phyloP scores from a whole-genome alignment of 2,888 invertebrate genomes.

The Thysanoteuthis rhombus region DNA sequence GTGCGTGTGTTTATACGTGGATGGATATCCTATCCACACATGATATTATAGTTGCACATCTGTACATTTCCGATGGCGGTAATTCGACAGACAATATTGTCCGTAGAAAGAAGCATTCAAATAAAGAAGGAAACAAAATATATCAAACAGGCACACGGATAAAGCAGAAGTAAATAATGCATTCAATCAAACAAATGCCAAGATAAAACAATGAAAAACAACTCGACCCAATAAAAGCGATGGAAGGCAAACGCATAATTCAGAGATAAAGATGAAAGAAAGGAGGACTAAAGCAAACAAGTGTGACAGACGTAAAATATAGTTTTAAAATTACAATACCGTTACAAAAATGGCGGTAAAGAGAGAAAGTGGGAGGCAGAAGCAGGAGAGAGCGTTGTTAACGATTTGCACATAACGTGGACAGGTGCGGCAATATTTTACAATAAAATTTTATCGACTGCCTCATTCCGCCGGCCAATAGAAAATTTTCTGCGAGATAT shows the following conservation, averaged over 20 bases:
- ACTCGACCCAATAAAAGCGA: background rate
- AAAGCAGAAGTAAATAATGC: background rate
- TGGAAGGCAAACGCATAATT: background rate
- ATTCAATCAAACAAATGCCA: background rate
- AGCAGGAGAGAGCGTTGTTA: background rate
- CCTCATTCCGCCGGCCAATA: background rate
- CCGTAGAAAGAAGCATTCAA: background rate
- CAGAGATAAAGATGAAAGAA: background rate
- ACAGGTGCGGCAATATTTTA: background rate
- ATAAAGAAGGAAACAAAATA: background rate
- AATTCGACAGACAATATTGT: background rate
- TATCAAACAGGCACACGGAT: no score
- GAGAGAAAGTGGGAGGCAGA: background rate
- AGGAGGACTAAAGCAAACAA: background rate
- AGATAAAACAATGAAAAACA: background rate
- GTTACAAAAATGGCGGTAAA: background rate
- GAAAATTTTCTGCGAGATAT: background rate
- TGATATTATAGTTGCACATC: background rate
- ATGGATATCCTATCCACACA: no score
- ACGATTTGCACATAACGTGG: background rate
- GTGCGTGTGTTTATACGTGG: no score
- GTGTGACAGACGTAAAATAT: slow-evolving; percentile 12
- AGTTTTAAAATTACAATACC: background rate
- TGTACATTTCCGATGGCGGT: background rate
- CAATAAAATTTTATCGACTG: background rate